These are phyloP conservation scores for Hyposmocoma kahamanoa DNA, from an alignment of 1,140 invertebrate species.

Conservation along the genomic window DNA sequence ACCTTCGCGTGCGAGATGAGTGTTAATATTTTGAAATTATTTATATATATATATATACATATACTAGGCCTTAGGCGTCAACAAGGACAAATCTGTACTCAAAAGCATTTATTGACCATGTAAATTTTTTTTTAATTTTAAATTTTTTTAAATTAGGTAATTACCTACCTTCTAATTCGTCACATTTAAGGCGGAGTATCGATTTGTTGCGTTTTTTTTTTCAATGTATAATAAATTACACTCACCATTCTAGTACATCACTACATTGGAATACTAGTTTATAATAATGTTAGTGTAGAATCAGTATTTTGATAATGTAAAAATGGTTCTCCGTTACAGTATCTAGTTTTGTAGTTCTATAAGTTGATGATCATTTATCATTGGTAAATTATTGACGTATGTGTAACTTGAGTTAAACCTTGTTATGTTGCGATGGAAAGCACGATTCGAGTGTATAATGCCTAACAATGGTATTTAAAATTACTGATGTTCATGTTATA, in stretches of 20 bases:
- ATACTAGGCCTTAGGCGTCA: constrained; percentile 28
- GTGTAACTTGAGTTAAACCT: too few species aligned
- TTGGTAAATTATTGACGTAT: too few species aligned
- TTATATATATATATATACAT: constrained; percentile 47
- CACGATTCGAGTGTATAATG: too few species aligned
- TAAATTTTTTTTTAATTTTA: constrained; percentile 17
- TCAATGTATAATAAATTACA: constrained; percentile 31
- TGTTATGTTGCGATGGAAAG: too few species aligned
- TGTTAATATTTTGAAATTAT: constrained; percentile 49
- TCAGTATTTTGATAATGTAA: constrained; percentile 62
- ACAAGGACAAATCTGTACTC: constrained; percentile 41
- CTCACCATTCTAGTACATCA: constrained; percentile 26
- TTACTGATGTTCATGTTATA: too few species aligned
- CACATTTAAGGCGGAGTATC: constrained; percentile 16
- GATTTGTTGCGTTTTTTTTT: constrained; percentile 43
- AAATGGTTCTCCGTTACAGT: constrained; percentile 45
- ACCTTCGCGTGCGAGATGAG: constrained; percentile 46
- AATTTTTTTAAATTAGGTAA: background rate
- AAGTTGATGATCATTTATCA: too few species aligned
- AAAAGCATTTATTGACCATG: constrained; percentile 44
- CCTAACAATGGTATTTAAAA: too few species aligned
- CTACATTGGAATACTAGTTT: constrained; percentile 43
- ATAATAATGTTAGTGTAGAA: constrained; percentile 52
- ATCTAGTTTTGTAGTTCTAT: constrained; percentile 58
- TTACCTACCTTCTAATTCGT: too few species aligned